Conservation (phyloP, 2,113 vertebrate species). For the Triplophysa tibetana region DNA sequence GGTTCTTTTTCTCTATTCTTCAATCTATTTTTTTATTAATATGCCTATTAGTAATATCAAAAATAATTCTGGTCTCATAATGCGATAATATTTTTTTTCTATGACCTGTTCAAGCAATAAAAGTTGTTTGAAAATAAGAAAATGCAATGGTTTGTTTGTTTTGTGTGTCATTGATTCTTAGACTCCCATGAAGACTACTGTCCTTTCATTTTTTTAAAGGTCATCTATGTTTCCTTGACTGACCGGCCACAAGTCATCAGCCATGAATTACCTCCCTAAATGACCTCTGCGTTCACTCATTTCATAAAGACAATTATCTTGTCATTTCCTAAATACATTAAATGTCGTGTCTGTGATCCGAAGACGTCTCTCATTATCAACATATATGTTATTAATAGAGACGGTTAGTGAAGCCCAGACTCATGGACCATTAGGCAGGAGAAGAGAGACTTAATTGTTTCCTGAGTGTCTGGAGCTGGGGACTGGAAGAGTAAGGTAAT, state of each 20-base stretch:
- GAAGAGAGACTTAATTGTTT: conserved; percentile 77
- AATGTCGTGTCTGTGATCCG: conserved; percentile 64
- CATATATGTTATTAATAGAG: conserved; percentile 76
- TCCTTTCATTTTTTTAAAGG: neutral
- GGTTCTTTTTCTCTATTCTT: too few species aligned
- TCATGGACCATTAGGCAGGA: conserved; percentile 71
- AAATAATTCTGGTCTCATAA: too few species aligned
- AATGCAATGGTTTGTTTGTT: too few species aligned
- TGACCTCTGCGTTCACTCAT: neutral
- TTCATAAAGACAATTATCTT: conserved; percentile 21
- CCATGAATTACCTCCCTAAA: neutral
- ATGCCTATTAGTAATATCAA: too few species aligned
- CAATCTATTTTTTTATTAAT: too few species aligned
- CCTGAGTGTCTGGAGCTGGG: conserved; percentile 60
- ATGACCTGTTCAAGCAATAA: too few species aligned
- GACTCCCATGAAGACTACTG: too few species aligned
- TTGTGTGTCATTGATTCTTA: too few species aligned
- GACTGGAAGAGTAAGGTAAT: conserved; percentile 69
- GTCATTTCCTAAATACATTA: conserved; percentile 59
- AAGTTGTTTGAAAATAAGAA: too few species aligned
- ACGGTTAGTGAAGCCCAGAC: conserved; percentile 71
- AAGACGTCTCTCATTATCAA: conserved; percentile 65
- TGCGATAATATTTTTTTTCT: too few species aligned
- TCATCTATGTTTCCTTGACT: neutral
- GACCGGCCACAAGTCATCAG: neutral